These are phyloP conservation scores for Misgurnus mizolepis DNA, from an alignment of 2,113 vertebrate species.

Conservation along the genomic window DNA sequence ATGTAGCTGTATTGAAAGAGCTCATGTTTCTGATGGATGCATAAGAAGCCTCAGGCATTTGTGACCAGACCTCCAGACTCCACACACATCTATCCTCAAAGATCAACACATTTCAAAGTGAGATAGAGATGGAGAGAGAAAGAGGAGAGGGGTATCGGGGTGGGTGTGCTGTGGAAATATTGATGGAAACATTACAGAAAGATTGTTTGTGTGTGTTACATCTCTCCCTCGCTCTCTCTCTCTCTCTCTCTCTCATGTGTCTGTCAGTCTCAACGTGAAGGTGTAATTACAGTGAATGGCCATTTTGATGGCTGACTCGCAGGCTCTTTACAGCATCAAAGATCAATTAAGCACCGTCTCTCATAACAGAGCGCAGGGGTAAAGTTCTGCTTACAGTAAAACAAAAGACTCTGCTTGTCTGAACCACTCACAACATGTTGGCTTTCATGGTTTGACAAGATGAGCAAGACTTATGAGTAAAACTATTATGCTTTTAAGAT, in stretches of 20 bases:
- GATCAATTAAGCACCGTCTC: slow-evolving; percentile 16
- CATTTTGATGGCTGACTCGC: slow-evolving; percentile 6
- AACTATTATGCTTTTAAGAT: background rate
- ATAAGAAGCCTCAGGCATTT: slow-evolving; percentile 3
- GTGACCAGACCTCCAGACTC: slow-evolving; percentile 8
- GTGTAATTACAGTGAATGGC: slow-evolving; percentile 34
- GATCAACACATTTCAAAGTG: no score
- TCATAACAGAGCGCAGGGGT: background rate
- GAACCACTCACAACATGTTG: background rate
- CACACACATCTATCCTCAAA: no score
- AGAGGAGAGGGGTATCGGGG: no score
- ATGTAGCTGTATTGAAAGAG: slow-evolving; percentile 40
- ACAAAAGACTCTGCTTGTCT: background rate
- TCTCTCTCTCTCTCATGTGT: background rate
- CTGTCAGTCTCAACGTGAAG: background rate
- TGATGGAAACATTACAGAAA: background rate
- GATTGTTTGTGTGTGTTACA: no score
- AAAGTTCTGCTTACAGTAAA: background rate
- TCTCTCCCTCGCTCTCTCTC: background rate
- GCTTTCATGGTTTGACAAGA: background rate
- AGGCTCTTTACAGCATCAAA: slow-evolving; percentile 18
- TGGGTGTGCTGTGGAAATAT: no score
- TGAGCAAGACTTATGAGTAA: background rate
- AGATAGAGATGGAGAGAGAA: no score
- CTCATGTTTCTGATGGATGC: slow-evolving; percentile 38